Conservation (phyloP, 2,797 vertebrate genomes). For the Clarias platycephalus region DNA sequence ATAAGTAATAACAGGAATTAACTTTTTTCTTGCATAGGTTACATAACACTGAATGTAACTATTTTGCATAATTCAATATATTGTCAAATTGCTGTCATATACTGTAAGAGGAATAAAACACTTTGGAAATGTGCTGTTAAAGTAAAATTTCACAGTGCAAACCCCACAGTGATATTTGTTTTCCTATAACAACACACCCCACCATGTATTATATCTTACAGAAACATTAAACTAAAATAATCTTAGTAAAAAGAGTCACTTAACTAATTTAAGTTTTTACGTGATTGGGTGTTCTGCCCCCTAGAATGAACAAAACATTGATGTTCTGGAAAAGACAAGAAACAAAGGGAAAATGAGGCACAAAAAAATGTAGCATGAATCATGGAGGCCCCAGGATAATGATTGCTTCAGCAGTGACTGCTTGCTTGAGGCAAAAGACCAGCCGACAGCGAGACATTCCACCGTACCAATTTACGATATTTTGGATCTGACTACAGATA, state of each 20-base stretch:
- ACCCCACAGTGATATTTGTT: not conserved
- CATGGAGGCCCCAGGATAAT: constrained; percentile 37
- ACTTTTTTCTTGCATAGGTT: not conserved
- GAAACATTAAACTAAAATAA: not conserved
- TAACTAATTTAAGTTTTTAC: not conserved
- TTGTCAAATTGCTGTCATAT: not conserved
- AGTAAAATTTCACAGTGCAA: not conserved
- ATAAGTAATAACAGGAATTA: not conserved
- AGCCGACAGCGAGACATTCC: constrained; percentile 44
- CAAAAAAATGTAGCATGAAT: constrained; percentile 41
- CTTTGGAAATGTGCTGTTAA: not conserved
- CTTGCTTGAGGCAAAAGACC: constrained; percentile 40
- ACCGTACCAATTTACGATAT: constrained; percentile 52
- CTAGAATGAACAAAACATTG: not conserved
- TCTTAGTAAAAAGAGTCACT: not conserved
- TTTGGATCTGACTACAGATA: constrained; percentile 51
- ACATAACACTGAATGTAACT: not conserved
- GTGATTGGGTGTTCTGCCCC: not conserved
- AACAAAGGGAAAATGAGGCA: constrained; percentile 26
- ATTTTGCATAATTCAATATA: not conserved
- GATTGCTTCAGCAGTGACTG: constrained; percentile 47
- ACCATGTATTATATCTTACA: not conserved
- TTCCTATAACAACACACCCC: not conserved
- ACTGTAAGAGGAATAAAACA: not conserved
- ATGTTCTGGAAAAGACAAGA: constrained; percentile 23